Percentiles rank a stretch among this genome's conserved stretches.
phyloP scores from a whole-genome alignment of 2,113 vertebrate species.

The Penelope pileata region DNA sequence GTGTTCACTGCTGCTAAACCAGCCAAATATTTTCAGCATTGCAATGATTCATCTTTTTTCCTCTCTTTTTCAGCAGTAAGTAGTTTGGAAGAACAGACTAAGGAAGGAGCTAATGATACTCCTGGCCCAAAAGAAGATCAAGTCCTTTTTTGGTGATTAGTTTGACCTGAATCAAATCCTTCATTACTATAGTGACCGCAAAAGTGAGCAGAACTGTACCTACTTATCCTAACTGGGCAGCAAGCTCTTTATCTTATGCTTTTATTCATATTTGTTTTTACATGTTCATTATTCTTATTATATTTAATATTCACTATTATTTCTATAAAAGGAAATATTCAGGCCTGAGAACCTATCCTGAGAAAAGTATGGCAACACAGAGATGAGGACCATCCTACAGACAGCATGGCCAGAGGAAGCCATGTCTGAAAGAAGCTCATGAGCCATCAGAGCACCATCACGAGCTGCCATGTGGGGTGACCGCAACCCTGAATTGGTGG shows the following conservation, averaged over 20 bases:
- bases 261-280: neutral
- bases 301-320: neutral
- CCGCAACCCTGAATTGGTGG: neutral
- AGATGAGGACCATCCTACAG: neutral
- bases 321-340: neutral
- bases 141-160: neutral
- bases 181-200: rapidly evolving
- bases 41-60: conserved; percentile 49
- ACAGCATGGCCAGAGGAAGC: neutral
- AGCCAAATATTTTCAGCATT: conserved; percentile 57
- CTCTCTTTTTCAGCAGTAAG: conserved; percentile 29
- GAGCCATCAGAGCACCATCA: neutral
- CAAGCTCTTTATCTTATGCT: neutral
- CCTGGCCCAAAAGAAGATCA: neutral
- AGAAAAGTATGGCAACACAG: neutral
- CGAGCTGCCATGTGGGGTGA: neutral
- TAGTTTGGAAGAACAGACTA: conserved; percentile 15
- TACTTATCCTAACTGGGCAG: neutral
- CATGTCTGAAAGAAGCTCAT: neutral
- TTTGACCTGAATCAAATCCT: neutral
- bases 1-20: neutral
- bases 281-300: neutral
- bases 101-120: conserved; percentile 34
- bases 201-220: neutral
- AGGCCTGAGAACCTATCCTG: neutral